Evolutionary conservation across 2,797 vertebrate species (phyloP), one percentile per base, ranked within the genome.

Genomic region (Pristis pectinata): DNA sequence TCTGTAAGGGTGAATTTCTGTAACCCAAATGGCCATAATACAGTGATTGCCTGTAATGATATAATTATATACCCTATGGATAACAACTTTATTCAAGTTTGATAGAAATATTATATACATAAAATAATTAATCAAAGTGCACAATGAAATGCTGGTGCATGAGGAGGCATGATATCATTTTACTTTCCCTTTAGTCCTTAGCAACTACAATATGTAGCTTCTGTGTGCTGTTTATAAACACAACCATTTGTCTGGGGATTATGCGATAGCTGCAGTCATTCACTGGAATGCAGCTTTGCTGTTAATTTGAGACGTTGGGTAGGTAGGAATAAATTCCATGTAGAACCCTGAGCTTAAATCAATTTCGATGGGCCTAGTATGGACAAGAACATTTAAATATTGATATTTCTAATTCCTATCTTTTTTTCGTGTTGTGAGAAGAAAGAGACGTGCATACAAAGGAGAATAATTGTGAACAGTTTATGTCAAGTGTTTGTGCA

Each of bases 181-280:
- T 44, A 44, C 37, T 72, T 70, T 37, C 61, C 59, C 61, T 92
- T 67, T n/a, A 92, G 89, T 41, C 34, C 89, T 37, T 92, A 41
- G 59, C n/a, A 92, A 37, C 91, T 93, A 93, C 91, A 93, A 93
- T 9, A 41, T 72, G 9, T 37, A 70, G 64, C 44, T 93, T 44
- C 64, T 72, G 9, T 70, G 8, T 67, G 64, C 91, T 72, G 64
- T 70, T 93, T 93, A 70, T 70, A 70, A 64, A 44, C 91, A 13
- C 67, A 44, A 44, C 37, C 67, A 44, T 93, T 93, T 93, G 91
- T 24, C n/a, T 93, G 91, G 37, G 61, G 61, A 41, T 93, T 72
- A 93, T 72, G 37, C 93, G 64, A 67, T 92, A 92, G 89, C 22
- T 92, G 34, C 85, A 89, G 85, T 89, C 85, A 89, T 34, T 92